Evolutionary conservation across 2,888 invertebrate species (phyloP), one percentile per base, ranked within the genome.

Genomic region (Cyrtodaria siliqua): DNA sequence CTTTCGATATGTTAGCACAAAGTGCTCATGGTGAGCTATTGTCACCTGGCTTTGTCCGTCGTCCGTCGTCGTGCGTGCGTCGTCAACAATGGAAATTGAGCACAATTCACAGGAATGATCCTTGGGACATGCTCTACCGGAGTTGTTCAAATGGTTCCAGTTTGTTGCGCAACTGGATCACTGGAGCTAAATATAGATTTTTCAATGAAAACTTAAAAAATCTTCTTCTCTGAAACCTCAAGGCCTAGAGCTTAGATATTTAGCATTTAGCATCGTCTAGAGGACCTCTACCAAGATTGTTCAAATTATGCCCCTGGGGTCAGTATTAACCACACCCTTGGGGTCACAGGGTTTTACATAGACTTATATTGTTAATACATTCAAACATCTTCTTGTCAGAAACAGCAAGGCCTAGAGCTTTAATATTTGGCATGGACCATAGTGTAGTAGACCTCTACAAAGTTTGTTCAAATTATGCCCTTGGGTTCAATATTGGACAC

Each of bases 381-480:
- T 33, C 33, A 33, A 55, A 66, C 23, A 64, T 44, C 60, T 61
- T 60, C 68, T 60, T 68, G 26, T 64, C 71, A 27, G 33, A 64
- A 71, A 63, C 59, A 42, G 27, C 42, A 49, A 33, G 56, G 57
- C 57, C 62, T 57, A 63, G 70, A 42, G 52, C 60, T 47, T 29
- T 47, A n/a, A 64, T 64, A 71, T 63, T 71, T 71, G 57, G 57
- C 29, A 59, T 71, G 59, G 44, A 52, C 59, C 63, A 50, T 59
- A 27, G 16, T 38, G 44, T 69, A 29, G 59, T 57, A 59, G 71
- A 26, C 63, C 64, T 71, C 29, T 64, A 59, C 57, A n/a, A 59
- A 71, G 57, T 18, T 64, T 64, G 64, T 50, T 64, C 33, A 63
- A 64, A 71, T 64, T 26, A 44, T 71, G 59, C 42, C 59, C 63